Evolutionary conservation across 2,113 vertebrate species (phyloP).

Genomic region (Mesocricetus auratus): DNA sequence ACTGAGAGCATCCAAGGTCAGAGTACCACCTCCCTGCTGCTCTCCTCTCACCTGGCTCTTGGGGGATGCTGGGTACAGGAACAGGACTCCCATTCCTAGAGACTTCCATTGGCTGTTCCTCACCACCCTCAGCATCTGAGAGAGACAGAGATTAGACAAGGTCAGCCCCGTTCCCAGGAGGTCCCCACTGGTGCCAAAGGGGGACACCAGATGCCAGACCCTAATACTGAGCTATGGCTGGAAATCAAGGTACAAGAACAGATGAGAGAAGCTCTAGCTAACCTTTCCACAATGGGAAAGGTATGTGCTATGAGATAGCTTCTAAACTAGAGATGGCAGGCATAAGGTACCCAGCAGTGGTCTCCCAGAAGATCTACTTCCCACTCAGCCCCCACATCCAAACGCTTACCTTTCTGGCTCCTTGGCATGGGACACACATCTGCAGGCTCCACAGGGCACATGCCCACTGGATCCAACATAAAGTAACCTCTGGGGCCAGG

Average conservation of each 20-base stretch:
- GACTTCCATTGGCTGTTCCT: slow-evolving; percentile 52
- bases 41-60: slow-evolving; percentile 78
- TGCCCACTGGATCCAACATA: slow-evolving; percentile 84
- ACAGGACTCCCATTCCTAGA: neutral
- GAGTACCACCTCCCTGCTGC: neutral
- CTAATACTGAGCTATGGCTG: neutral
- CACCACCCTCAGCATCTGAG: neutral
- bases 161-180: neutral
- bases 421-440: neutral
- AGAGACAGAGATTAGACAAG: neutral
- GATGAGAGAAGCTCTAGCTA: neutral
- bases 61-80: slow-evolving; percentile 58
- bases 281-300: neutral
- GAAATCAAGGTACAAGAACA: neutral
- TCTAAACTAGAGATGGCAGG: neutral
- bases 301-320: neutral
- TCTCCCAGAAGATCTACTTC: neutral
- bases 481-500: slow-evolving; percentile 87
- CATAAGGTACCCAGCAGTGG: fast-evolving
- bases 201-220: neutral
- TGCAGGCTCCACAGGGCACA: slow-evolving; percentile 32
- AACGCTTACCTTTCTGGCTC: slow-evolving; percentile 59
- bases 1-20: fast-evolving
- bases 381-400: neutral
- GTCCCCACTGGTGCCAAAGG: neutral